Percentiles rank a stretch among this genome's conserved stretches.
Evolutionary conservation across 2,888 invertebrate genomes (phyloP).

Genomic region (Lymantria dispar): DNA sequence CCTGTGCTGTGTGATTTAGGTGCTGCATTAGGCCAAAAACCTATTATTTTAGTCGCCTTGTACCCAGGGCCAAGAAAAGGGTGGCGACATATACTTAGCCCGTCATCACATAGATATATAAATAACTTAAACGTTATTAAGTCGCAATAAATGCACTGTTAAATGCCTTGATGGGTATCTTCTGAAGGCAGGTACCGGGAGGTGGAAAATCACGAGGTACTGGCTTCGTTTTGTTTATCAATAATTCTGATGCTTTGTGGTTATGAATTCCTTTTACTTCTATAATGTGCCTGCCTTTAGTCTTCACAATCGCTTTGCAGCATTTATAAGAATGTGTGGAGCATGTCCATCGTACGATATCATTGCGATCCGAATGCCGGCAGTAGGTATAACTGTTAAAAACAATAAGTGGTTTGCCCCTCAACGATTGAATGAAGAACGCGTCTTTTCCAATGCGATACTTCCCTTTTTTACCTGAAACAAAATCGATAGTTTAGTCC

Average conservation of each 20-base stretch:
- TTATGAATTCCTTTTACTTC: conserved; percentile 66
- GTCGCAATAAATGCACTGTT: background rate
- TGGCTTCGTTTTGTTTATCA: conserved; percentile 51
- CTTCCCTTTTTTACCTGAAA: background rate
- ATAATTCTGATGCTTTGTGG: conserved; percentile 63
- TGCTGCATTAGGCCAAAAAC: no score
- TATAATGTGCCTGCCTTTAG: conserved; percentile 56
- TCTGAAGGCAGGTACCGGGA: background rate
- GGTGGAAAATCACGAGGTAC: background rate
- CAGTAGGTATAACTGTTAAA: conserved; percentile 70
- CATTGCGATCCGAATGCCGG: conserved; percentile 60
- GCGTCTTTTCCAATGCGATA: conserved; percentile 39
- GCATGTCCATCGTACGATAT: conserved; percentile 66
- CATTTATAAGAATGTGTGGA: conserved; percentile 73
- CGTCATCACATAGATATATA: background rate
- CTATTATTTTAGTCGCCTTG: background rate
- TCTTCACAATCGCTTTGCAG: conserved; percentile 72
- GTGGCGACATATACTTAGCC: background rate
- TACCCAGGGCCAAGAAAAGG: background rate
- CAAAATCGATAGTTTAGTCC: background rate
- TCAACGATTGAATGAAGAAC: conserved; percentile 63
- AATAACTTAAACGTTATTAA: background rate
- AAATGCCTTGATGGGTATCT: conserved; percentile 1
- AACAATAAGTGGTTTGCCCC: conserved; percentile 64
- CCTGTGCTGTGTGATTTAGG: no score